Evolutionary conservation across 2,113 vertebrate genomes (phyloP).

Genomic region (Brienomyrus brachyistius): DNA sequence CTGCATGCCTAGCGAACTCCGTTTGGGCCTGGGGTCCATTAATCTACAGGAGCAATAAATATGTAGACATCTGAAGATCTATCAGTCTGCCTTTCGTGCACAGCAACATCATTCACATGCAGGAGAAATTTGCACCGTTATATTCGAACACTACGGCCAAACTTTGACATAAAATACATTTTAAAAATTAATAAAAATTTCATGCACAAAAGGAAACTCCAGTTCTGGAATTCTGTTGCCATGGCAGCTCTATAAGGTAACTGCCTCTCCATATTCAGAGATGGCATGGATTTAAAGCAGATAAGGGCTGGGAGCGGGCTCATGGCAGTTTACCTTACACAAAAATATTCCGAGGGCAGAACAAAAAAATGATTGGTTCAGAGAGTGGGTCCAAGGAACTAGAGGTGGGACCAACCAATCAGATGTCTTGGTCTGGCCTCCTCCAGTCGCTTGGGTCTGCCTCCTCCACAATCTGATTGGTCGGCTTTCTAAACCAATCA

Average conservation of each 20-base stretch:
- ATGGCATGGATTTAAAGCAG: not conserved
- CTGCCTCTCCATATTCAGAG: not conserved
- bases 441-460: no score
- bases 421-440: no score
- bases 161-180: no score
- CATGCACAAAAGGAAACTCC: conserved; percentile 19
- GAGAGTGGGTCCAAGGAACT: no score
- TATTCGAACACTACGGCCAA: not conserved
- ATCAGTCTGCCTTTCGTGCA: not conserved
- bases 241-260: conserved; percentile 32
- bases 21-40: not conserved
- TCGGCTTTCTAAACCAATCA: no score
- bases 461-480: no score
- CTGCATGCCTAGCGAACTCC: not conserved
- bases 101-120: not conserved
- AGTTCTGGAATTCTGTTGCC: conserved; percentile 37
- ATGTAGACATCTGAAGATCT: not conserved
- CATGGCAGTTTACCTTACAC: no score
- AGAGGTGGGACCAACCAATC: no score
- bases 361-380: no score
- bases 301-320: not conserved
- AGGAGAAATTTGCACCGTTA: not conserved
- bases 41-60: not conserved
- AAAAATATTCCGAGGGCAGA: no score
- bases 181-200: no score